Percentiles rank a stretch among this genome's conserved stretches.
Conservation (phyloP, 1,140 invertebrate genomes). For the Akabosia matsudoensis region DNA sequence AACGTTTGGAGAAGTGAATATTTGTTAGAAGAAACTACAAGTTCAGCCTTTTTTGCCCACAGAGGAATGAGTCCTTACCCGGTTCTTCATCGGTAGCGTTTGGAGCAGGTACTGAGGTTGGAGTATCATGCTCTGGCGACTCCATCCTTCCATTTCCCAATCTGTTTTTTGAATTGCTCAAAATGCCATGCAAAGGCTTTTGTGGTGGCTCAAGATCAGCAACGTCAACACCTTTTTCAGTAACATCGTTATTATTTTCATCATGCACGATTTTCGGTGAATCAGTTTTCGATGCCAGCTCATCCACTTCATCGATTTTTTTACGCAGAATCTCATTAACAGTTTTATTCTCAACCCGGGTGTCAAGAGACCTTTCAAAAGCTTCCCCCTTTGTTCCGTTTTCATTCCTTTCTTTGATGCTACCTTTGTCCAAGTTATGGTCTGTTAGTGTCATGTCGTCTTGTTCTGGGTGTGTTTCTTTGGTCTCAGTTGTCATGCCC, state of each 20-base stretch:
- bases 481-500: neutral
- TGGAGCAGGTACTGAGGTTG: conserved; percentile 14
- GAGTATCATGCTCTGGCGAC: conserved; percentile 25
- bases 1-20: neutral
- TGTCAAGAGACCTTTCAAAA: no score
- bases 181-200: conserved; percentile 40
- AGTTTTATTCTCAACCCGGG: no score
- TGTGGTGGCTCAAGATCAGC: conserved; percentile 13
- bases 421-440: neutral
- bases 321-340: no score
- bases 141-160: conserved; percentile 26
- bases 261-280: neutral
- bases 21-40: neutral
- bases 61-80: conserved; percentile 27
- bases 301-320: no score
- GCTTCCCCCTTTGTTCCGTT: no score
- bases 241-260: conserved; percentile 44
- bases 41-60: neutral
- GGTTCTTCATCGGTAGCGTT: conserved; percentile 26
- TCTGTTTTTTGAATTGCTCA: conserved; percentile 20
- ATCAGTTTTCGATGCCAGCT: no score
- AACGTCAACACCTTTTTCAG: neutral
- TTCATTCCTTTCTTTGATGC: neutral
- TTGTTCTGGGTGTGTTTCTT: conserved; percentile 19
- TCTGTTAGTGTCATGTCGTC: neutral